These are phyloP conservation scores for Zapus hudsonius DNA, from an alignment of 2,113 vertebrate species.

Conservation along the genomic window DNA sequence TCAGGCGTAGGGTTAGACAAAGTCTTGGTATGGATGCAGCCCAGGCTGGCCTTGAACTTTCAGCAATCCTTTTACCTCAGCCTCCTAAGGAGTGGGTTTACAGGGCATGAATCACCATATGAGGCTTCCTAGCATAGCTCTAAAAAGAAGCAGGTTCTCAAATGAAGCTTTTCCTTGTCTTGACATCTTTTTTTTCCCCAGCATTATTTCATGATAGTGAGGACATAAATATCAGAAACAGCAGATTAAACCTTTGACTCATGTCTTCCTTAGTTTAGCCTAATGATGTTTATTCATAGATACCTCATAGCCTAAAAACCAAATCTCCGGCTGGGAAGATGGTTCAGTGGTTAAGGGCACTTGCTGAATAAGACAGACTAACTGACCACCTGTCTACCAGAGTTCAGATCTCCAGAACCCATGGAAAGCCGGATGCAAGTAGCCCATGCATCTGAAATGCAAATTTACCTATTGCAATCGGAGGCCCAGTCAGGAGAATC, in stretches of 20 bases:
- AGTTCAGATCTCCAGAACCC: too few species aligned
- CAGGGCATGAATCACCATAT: neutral
- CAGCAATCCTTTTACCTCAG: neutral
- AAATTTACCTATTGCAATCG: too few species aligned
- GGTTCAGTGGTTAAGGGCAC: too few species aligned
- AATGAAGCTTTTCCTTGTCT: neutral
- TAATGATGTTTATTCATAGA: neutral
- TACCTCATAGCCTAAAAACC: neutral
- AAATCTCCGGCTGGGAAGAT: too few species aligned
- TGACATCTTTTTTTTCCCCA: neutral
- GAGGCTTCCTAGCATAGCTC: neutral
- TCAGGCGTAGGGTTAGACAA: neutral
- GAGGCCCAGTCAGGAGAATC: too few species aligned
- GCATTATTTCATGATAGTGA: neutral
- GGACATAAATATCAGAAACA: neutral
- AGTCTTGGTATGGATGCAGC: neutral
- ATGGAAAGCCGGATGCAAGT: too few species aligned
- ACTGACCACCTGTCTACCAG: too few species aligned
- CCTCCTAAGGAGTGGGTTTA: neutral
- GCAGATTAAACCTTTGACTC: neutral
- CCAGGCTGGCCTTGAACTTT: neutral
- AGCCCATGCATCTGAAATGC: too few species aligned
- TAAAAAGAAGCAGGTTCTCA: neutral
- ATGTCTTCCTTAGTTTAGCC: neutral
- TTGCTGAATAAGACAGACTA: too few species aligned